Percentiles rank a stretch among this genome's conserved stretches.
phyloP scores from a whole-genome alignment of 2,888 invertebrate genomes.

The Willowsia nigromaculata region DNA sequence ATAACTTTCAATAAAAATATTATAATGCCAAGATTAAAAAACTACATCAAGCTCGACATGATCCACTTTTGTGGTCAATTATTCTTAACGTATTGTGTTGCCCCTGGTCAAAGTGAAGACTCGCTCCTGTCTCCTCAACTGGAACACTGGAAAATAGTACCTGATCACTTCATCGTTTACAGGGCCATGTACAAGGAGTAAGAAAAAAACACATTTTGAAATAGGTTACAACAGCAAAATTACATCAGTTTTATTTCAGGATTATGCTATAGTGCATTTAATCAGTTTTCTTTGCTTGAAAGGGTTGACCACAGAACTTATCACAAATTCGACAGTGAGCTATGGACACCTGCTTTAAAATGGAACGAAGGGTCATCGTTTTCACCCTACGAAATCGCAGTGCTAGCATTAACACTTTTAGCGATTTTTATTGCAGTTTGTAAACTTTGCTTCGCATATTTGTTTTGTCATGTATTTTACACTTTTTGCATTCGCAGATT shows the following conservation, averaged over 20 bases:
- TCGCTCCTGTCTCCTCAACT: conserved; percentile 41
- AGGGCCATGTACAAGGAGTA: conserved; percentile 58
- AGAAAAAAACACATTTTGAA: not conserved
- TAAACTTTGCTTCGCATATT: conserved; percentile 32
- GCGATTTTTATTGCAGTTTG: conserved; percentile 37
- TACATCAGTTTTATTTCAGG: not conserved
- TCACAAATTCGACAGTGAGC: conserved; percentile 54
- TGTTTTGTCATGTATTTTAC: conserved; percentile 6
- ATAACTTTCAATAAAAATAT: conserved; percentile 19
- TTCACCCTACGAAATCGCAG: conserved; percentile 25
- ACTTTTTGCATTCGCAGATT: conserved; percentile 26
- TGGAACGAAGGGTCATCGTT: not conserved
- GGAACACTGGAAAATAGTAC: conserved; percentile 61
- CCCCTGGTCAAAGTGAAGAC: conserved; percentile 15
- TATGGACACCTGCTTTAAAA: conserved; percentile 36
- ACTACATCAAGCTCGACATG: conserved; percentile 22
- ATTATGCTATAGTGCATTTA: not conserved
- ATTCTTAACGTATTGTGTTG: conserved; percentile 5
- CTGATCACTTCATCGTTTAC: conserved; percentile 50
- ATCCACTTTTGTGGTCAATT: conserved; percentile 46
- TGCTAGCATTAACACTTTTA: conserved; percentile 36
- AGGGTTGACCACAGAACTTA: conserved; percentile 61
- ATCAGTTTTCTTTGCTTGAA: not conserved
- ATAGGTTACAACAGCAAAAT: too few relatives aligned
- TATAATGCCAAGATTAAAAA: not conserved